Evolutionary conservation across 2,888 invertebrate species (phyloP).

Genomic region (Hirtodrosophila confusa): DNA sequence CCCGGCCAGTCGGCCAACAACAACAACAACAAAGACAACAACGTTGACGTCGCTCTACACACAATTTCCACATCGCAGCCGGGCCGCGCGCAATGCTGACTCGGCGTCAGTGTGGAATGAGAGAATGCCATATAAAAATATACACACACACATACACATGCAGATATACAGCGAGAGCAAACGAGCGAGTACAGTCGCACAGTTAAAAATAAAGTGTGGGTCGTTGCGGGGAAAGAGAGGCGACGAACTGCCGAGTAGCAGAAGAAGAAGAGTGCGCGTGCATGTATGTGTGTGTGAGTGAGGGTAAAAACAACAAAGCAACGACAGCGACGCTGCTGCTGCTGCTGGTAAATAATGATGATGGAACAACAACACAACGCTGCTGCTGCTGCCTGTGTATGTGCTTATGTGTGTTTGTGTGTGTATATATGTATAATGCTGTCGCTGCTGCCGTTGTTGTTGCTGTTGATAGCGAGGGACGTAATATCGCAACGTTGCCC

Average conservation of each 20-base stretch:
- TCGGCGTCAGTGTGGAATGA: conserved; percentile 72
- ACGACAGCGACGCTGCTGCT: conserved; percentile 44
- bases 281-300: conserved; percentile 45
- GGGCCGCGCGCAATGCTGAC: conserved; percentile 72
- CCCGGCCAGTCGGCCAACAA: conserved; percentile 42
- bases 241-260: conserved; percentile 36
- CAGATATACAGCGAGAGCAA: conserved; percentile 63
- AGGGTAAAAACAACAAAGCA: conserved; percentile 76
- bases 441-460: conserved; percentile 33
- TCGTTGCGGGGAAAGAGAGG: conserved; percentile 47
- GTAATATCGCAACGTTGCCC: conserved; percentile 77
- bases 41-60: conserved; percentile 65
- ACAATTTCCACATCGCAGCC: conserved; percentile 69
- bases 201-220: conserved; percentile 81
- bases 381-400: conserved; percentile 25
- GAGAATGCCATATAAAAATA: conserved; percentile 77
- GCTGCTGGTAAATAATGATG: conserved; percentile 79
- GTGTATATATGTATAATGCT: conserved; percentile 53
- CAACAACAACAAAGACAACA: conserved; percentile 59
- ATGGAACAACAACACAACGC: conserved; percentile 70
- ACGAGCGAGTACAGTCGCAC: conserved; percentile 82
- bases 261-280: conserved; percentile 42
- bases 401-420: conserved; percentile 27
- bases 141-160: conserved; percentile 9
- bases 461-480: conserved; percentile 73